These are phyloP conservation scores for Halcyon malimbica DNA, from an alignment of 2,113 vertebrate genomes.

Conservation along the genomic window DNA sequence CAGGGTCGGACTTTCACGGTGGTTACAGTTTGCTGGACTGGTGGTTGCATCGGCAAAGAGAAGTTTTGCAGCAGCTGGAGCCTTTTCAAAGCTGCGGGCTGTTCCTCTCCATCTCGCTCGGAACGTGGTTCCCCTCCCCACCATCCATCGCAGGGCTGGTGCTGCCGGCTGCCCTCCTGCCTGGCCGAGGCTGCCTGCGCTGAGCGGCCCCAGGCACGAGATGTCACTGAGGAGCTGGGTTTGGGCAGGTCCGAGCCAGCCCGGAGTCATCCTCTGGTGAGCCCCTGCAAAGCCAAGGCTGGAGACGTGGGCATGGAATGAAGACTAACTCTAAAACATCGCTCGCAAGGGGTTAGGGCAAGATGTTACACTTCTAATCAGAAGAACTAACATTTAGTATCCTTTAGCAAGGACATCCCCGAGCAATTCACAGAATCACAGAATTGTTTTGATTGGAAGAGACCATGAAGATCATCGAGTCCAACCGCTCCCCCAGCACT, in stretches of 20 bases:
- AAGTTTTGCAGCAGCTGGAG: neutral
- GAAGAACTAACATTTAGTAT: too few species aligned
- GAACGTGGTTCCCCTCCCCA: neutral
- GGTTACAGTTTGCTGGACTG: neutral
- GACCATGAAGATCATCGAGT: too few species aligned
- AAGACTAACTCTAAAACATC: too few species aligned
- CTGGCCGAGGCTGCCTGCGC: neutral
- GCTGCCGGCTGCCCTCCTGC: neutral
- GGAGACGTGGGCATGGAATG: neutral
- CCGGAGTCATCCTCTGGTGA: neutral
- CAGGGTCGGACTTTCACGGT: fast-evolving
- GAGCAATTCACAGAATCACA: too few species aligned
- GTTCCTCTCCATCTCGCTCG: neutral
- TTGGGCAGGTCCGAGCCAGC: neutral
- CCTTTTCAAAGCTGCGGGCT: neutral
- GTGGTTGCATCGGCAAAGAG: neutral
- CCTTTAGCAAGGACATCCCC: too few species aligned
- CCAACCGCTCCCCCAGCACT: too few species aligned
- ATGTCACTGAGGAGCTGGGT: neutral
- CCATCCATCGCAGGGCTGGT: too few species aligned
- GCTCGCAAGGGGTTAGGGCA: too few species aligned
- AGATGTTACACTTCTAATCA: too few species aligned
- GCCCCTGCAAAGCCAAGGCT: neutral
- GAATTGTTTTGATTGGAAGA: too few species aligned
- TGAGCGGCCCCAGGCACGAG: neutral